Evolutionary conservation across 2,888 invertebrate genomes (phyloP).

Genomic region (Mylabris sibirica): DNA sequence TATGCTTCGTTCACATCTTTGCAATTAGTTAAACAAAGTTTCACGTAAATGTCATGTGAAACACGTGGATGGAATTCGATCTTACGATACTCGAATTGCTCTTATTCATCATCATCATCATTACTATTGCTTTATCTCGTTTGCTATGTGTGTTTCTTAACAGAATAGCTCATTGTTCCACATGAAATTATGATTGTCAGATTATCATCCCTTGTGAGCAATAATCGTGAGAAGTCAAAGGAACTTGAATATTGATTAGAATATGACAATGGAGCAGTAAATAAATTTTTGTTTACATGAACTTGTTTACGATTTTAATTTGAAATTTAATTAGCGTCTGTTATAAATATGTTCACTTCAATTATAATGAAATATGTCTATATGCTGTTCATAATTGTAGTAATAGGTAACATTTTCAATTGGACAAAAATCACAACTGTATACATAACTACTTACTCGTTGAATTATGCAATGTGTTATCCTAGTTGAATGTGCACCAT

Average conservation of each 20-base stretch:
- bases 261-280: background rate
- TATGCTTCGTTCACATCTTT: slow-evolving; percentile 36
- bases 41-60: slow-evolving; percentile 30
- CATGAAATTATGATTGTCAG: background rate
- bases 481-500: slow-evolving; percentile 16
- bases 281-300: background rate
- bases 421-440: background rate
- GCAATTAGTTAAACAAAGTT: slow-evolving; percentile 38
- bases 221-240: background rate
- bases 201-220: background rate
- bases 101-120: background rate
- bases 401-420: background rate
- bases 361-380: too few species aligned
- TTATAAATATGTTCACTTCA: background rate
- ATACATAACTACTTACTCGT: background rate
- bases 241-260: background rate
- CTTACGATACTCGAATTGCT: background rate
- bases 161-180: background rate
- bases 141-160: background rate
- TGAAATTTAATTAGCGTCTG: background rate
- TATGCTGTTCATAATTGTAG: too few species aligned
- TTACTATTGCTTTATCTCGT: background rate
- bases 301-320: background rate
- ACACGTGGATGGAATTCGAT: slow-evolving; percentile 17
- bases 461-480: slow-evolving; percentile 15